phyloP scores from a whole-genome alignment of 1,140 invertebrate genomes.

The Temnothorax curvispinosus region DNA sequence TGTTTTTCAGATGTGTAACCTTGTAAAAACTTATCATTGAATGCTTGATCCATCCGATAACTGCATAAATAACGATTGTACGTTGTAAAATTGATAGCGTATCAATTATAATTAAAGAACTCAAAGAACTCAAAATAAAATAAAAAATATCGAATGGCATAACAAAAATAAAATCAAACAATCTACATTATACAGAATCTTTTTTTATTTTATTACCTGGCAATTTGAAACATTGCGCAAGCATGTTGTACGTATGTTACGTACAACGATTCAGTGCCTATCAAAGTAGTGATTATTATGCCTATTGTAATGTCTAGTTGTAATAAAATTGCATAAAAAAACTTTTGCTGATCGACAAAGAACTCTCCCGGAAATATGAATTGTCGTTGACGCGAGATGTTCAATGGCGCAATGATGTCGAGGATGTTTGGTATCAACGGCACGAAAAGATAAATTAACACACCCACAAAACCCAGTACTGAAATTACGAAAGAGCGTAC shows the following conservation, averaged over 20 bases:
- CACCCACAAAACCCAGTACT: neutral
- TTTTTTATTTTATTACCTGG: conserved; percentile 31
- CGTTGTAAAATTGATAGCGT: neutral
- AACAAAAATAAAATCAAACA: neutral
- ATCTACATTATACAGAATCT: neutral
- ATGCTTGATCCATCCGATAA: conserved; percentile 42
- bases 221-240: conserved; percentile 52
- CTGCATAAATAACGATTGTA: neutral
- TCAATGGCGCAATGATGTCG: conserved; percentile 27
- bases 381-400: conserved; percentile 16
- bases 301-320: conserved; percentile 52
- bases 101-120: neutral
- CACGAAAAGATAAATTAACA: neutral
- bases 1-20: neutral
- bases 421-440: conserved; percentile 6
- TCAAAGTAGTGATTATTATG: conserved; percentile 50
- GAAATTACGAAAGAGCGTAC: neutral
- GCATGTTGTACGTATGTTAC: conserved; percentile 28
- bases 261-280: conserved; percentile 60
- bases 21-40: neutral
- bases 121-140: neutral
- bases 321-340: conserved; percentile 60
- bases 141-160: neutral
- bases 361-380: conserved; percentile 49
- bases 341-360: conserved; percentile 66